Evolutionary conservation across 2,797 vertebrate species (phyloP).

Genomic region (Amblyraja radiata): DNA sequence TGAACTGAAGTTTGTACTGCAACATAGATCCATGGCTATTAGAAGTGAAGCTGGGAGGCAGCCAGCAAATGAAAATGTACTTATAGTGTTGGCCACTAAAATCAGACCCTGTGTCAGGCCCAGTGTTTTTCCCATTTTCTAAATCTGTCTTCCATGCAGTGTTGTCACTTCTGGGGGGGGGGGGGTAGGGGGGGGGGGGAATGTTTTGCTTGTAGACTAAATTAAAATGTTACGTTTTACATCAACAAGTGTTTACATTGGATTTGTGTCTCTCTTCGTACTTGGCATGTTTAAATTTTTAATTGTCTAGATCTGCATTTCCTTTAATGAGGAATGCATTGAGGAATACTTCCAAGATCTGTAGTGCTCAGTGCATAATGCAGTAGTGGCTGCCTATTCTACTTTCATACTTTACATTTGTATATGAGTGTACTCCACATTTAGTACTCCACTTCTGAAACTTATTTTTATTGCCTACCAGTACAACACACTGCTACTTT

Average conservation of each 20-base stretch:
- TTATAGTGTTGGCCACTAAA: neutral
- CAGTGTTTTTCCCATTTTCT: neutral
- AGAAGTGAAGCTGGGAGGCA: neutral
- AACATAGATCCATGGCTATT: neutral
- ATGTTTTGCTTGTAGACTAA: neutral
- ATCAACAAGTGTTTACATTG: neutral
- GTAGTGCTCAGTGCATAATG: too few species aligned
- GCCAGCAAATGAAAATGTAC: neutral
- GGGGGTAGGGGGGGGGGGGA: too few species aligned
- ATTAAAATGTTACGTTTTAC: neutral
- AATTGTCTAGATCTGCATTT: neutral
- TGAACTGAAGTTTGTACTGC: neutral
- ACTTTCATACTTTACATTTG: too few species aligned
- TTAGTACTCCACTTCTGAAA: too few species aligned
- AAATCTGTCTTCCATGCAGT: neutral
- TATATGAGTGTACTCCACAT: too few species aligned
- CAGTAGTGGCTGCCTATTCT: too few species aligned
- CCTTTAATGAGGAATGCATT: neutral
- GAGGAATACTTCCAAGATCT: too few species aligned
- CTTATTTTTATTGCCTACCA: too few species aligned
- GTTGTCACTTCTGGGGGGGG: neutral
- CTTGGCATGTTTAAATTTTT: neutral
- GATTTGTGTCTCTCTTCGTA: neutral
- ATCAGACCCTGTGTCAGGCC: neutral
- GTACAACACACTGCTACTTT: too few species aligned